Evolutionary conservation across 2,113 vertebrate species (phyloP).

Genomic region (Anhinga rufa): DNA sequence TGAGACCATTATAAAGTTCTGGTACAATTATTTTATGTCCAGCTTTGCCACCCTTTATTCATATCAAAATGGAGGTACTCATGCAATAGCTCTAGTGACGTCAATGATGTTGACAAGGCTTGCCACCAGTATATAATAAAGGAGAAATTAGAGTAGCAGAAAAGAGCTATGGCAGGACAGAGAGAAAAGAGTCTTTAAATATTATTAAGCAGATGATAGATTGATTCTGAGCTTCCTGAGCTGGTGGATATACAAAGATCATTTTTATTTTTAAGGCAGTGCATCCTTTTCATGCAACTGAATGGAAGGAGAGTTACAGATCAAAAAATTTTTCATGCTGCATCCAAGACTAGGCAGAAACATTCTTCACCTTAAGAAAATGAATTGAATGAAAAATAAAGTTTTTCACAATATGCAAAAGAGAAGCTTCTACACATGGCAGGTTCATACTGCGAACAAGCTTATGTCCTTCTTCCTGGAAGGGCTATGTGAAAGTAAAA

Average conservation of each 20-base stretch:
- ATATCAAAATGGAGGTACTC: neutral
- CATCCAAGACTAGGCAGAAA: neutral
- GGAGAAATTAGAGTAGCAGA: neutral
- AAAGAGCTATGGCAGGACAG: neutral
- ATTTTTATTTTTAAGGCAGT: neutral
- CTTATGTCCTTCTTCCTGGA: neutral
- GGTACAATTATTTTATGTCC: neutral
- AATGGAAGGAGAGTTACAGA: neutral
- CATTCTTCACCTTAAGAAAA: neutral
- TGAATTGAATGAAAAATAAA: neutral
- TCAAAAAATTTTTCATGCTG: neutral
- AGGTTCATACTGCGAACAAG: neutral
- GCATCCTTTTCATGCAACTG: neutral
- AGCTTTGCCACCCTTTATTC: neutral
- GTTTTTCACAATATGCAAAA: neutral
- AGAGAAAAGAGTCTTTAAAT: neutral
- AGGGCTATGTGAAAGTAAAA: neutral
- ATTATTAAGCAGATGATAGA: neutral
- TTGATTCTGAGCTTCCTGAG: neutral
- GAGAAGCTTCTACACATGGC: neutral
- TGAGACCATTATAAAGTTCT: neutral
- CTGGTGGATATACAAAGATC: neutral
- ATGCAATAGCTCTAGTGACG: neutral
- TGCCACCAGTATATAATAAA: neutral
- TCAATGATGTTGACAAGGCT: neutral